These are phyloP conservation scores for Selene dorsalis DNA, from an alignment of 2,797 vertebrate species.

Conservation along the genomic window DNA sequence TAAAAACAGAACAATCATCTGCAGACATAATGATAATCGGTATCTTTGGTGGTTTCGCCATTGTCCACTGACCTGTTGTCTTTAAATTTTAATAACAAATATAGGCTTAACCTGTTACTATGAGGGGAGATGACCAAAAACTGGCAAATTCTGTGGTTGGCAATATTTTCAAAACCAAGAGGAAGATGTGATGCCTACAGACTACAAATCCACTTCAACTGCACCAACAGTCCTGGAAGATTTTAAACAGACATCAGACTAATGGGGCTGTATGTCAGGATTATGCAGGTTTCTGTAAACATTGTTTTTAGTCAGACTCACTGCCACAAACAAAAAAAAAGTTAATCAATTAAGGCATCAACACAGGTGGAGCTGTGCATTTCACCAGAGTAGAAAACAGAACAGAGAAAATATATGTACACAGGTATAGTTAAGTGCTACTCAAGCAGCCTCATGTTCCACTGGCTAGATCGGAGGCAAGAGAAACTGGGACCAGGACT, in stretches of 20 bases:
- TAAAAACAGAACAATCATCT: constrained; percentile 27
- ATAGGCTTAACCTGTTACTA: constrained; percentile 34
- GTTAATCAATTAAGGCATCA: constrained; percentile 85
- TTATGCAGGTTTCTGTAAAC: constrained; percentile 67
- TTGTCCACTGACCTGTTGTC: constrained; percentile 38
- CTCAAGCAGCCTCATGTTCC: constrained; percentile 73
- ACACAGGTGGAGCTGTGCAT: constrained; percentile 79
- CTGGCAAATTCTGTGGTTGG: constrained; percentile 34
- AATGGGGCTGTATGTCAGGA: constrained; percentile 38
- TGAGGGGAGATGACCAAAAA: constrained; percentile 6
- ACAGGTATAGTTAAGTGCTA: constrained; percentile 84
- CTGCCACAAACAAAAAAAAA: constrained; percentile 68
- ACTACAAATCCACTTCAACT: constrained; percentile 32
- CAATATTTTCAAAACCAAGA: constrained; percentile 39
- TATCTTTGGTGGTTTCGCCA: constrained; percentile 73
- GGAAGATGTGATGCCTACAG: constrained; percentile 22
- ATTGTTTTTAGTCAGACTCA: constrained; percentile 60
- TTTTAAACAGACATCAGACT: constrained; percentile 30
- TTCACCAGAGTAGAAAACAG: constrained; percentile 82
- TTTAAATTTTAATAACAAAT: constrained; percentile 50
- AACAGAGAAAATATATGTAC: constrained; percentile 81
- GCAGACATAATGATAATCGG: constrained; percentile 46
- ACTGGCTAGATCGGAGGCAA: constrained; percentile 66
- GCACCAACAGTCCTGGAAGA: constrained; percentile 28
- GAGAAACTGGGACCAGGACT: constrained; percentile 48